Conservation (phyloP, 2,113 vertebrate genomes). For the rabbit (Oryctolagus cuniculus) region DNA sequence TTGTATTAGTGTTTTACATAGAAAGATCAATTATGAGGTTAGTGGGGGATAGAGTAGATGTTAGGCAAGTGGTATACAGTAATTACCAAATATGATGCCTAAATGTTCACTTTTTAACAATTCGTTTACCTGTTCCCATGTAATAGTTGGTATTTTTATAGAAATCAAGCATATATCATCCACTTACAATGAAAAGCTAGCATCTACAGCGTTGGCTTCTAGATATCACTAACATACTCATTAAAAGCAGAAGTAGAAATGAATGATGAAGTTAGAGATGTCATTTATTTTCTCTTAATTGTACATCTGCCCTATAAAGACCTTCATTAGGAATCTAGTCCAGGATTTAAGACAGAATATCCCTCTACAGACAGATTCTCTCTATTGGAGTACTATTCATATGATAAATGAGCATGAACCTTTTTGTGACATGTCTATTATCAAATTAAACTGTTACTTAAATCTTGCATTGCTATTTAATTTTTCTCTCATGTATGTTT, state of each 20-base stretch:
- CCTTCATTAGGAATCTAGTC: constrained; percentile 24
- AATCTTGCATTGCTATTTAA: constrained; percentile 49
- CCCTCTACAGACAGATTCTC: neutral
- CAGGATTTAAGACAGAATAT: constrained; percentile 5
- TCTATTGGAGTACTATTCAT: neutral
- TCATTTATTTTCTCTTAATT: neutral
- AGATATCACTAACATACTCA: neutral
- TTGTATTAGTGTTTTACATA: neutral
- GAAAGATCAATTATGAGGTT: neutral
- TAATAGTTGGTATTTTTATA: neutral
- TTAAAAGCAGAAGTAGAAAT: neutral
- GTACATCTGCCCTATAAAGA: neutral
- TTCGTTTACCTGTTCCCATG: neutral
- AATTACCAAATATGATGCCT: neutral
- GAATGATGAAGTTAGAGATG: neutral
- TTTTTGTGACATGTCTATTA: constrained; percentile 52
- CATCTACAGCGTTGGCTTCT: neutral
- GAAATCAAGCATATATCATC: neutral
- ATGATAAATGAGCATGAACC: constrained; percentile 31
- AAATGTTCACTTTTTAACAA: neutral
- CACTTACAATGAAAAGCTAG: neutral
- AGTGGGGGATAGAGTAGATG: neutral
- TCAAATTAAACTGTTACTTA: constrained; percentile 64
- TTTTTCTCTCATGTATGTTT: constrained; percentile 44
- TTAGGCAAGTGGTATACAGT: neutral